Base-by-base conservation (phyloP, 1,140 invertebrate species). In the Lithobius niger region DNA sequence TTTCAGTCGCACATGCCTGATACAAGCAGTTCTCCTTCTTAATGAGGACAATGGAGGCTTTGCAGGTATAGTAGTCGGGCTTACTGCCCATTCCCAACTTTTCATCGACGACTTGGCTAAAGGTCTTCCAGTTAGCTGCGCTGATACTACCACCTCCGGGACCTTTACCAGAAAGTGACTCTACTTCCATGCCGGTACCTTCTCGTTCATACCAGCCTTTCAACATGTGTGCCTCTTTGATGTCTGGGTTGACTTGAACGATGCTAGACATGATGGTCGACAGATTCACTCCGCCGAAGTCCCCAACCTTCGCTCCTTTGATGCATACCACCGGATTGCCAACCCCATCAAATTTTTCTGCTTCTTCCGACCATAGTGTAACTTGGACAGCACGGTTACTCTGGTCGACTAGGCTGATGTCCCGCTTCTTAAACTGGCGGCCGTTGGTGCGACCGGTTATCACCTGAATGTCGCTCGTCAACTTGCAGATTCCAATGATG, bases 131-230 rank as follows among this genome's bases (percentile, higher is more conserved):
- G 49, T 69, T 71, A 51, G 56, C 59, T 62, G 54, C 13, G 55
- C 28, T 16, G 58, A 60, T n/a, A n/a, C n/a, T n/a, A 3, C 66
- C 59, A 49, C 67, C 68, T 16, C 55, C 48, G 27, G 25, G 28
- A 25, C 60, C 52, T 40, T 62, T 59, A 24, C 75, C 74, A 16
- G 83, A 85, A 15, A 88, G 75, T 64, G 79, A 80, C 50, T 71
- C 77, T 4, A 74, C 64, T 21, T 82, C 76, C 56, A 76, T 71
- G 19, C 74, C 69, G 4, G 72, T 76, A 16, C 86, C 86, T 27
- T 80, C 81, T 48, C 80, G 79, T 62, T 91, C 88, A 66, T 80
- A 97, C 94, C 94, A 98, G 24, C 88, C 88, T 51, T 84, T 77
- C 24, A 97, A 73, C 58, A 79, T 75, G 66, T 93, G 86, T 1